Percentiles rank a stretch among this genome's conserved stretches.
Conservation (phyloP, 2,113 vertebrate genomes). For the Procavia capensis region DNA sequence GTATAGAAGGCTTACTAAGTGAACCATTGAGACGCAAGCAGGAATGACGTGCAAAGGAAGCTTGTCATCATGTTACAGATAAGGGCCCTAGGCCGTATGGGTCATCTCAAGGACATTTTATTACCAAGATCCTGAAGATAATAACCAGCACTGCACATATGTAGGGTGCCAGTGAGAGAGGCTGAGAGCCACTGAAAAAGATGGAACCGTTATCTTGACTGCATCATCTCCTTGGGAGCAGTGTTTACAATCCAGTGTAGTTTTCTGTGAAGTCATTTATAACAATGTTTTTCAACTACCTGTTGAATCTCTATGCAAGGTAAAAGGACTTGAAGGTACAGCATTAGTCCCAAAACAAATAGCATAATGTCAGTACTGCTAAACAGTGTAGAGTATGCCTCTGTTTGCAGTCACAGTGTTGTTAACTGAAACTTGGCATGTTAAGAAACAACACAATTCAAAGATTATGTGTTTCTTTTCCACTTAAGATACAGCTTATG, state of each 20-base stretch:
- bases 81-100: not conserved
- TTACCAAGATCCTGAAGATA: not conserved
- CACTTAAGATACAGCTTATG: not conserved
- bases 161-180: not conserved
- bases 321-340: not conserved
- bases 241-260: not conserved
- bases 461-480: not conserved
- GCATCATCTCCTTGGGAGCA: not conserved
- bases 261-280: not conserved
- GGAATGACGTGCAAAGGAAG: not conserved
- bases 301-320: not conserved
- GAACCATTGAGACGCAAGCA: not conserved
- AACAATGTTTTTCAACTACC: not conserved
- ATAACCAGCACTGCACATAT: not conserved
- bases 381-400: not conserved
- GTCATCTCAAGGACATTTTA: not conserved
- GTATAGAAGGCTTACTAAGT: not conserved
- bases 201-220: not conserved
- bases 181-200: not conserved
- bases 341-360: not conserved
- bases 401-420: not conserved
- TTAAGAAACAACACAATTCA: not conserved
- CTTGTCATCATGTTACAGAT: not conserved
- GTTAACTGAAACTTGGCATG: not conserved
- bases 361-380: not conserved